Evolutionary conservation across 2,113 vertebrate species (phyloP), one percentile per base, ranked within the genome.

Genomic region (Lasiurus borealis): DNA sequence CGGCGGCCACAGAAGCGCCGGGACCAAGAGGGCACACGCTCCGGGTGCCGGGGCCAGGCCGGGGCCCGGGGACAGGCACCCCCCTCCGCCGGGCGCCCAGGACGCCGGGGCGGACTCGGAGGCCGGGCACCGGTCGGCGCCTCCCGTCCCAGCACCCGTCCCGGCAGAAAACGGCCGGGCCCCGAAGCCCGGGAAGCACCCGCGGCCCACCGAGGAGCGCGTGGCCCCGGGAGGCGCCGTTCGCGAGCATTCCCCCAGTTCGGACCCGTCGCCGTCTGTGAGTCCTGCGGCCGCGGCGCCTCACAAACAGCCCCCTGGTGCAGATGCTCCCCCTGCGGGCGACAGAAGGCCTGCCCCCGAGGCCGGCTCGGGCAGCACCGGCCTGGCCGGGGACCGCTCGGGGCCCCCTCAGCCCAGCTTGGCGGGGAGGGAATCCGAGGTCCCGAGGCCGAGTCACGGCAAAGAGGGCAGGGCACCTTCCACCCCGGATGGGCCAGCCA

Each of bases 131-230:
- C 93, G 81, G 68, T 13, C 31, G 40, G 54, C 92, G 29, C 90
- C 84, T 48, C 88, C 62, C 90, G 25, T n/a, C n/a, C n/a, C n/a
- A n/a, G n/a, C n/a, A n/a, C n/a, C n/a, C n/a, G n/a, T 64, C 50
- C 82, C 57, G 8, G 88, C 97, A 93, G 97, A 98, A 86, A 92
- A 76, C 0, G 95, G 82, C 23, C 97, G 72, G 89, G 85, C 84
- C 73, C 98, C 95, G 64, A 98, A 98, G 94, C 97, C 89, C 57
- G 62, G 89, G 0, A 98, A 97, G 97, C 94, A 71, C 96, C 85
- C 93, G 62, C 52, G 87, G 73, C 87, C 96, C n/a, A 68, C 75
- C 46, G 97, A 97, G 86, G 96, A 97, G 80, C 25, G 16, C 77
- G 59, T 69, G 89, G 16, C 88, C 94, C 94, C 29, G 52, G 95